Conservation (phyloP, 2,888 invertebrate genomes). For the Hirtodrosophila confusa region DNA sequence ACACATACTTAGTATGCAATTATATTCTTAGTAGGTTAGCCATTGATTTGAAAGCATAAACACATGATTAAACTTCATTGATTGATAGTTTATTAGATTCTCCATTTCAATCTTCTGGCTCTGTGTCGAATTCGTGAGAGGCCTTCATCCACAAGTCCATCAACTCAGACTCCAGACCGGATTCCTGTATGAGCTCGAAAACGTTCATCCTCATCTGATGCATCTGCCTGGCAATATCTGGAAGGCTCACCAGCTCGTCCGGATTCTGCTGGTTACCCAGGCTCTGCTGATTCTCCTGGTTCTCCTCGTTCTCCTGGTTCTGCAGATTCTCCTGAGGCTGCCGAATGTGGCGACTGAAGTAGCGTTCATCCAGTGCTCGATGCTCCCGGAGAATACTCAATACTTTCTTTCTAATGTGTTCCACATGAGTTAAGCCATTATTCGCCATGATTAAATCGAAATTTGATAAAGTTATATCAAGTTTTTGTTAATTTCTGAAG, state of each 20-base stretch:
- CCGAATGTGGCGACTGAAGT: neutral
- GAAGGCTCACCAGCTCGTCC: neutral
- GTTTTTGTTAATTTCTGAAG: too few species aligned
- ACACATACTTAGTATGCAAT: too few species aligned
- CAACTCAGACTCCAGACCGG: constrained; percentile 1
- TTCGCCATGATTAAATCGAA: too few species aligned
- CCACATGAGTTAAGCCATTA: neutral
- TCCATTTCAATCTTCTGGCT: neutral
- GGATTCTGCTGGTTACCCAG: too few species aligned
- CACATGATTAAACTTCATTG: too few species aligned
- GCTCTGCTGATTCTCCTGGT: too few species aligned
- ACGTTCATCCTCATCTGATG: constrained; percentile 4
- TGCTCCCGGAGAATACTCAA: constrained; percentile 8
- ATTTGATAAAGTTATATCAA: too few species aligned
- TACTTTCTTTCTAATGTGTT: neutral
- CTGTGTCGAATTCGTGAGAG: constrained; percentile 1
- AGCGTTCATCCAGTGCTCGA: neutral
- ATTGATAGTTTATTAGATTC: too few species aligned
- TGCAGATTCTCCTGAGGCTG: too few species aligned
- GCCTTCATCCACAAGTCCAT: constrained; percentile 1
- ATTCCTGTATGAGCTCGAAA: constrained; percentile 3
- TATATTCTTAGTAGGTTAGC: too few species aligned
- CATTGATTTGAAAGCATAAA: too few species aligned
- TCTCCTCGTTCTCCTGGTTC: neutral
- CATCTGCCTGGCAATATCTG: constrained; percentile 3